phyloP scores from a whole-genome alignment of 1,140 invertebrate species.

The Musca domestica region DNA sequence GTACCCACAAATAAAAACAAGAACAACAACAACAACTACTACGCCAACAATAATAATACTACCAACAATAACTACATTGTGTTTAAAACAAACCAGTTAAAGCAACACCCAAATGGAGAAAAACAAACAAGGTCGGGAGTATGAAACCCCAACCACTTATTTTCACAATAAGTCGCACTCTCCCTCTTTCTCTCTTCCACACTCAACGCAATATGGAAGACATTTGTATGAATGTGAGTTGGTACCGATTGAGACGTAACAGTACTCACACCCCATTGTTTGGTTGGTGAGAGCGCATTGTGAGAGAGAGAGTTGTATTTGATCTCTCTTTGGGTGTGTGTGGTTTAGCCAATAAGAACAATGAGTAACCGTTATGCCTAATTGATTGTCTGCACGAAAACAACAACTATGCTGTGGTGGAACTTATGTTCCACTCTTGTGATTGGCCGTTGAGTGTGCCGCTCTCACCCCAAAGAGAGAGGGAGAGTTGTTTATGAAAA shows the following conservation, averaged over 20 bases:
- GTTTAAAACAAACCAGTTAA: background rate
- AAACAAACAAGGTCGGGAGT: background rate
- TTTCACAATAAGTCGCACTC: no score
- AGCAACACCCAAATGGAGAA: background rate
- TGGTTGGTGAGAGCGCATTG: no score
- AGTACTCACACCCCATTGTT: no score
- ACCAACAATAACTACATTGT: background rate
- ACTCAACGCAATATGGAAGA: no score
- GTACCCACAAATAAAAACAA: background rate
- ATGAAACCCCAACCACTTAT: background rate
- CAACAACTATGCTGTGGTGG: background rate
- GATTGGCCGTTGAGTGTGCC: constrained; percentile 6
- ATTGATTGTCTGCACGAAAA: background rate
- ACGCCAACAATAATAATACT: background rate
- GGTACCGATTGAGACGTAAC: no score
- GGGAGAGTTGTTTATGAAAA: background rate
- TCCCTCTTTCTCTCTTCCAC: no score
- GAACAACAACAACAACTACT: constrained; percentile 10
- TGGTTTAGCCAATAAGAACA: no score
- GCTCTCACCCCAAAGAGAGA: background rate
- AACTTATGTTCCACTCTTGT: constrained; percentile 12
- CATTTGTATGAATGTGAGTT: no score
- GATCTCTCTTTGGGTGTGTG: no score
- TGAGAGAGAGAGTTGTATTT: no score
- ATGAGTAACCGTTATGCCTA: no score